Evolutionary conservation across 2,888 invertebrate genomes (phyloP).

Genomic region (Eristalis pertinax): DNA sequence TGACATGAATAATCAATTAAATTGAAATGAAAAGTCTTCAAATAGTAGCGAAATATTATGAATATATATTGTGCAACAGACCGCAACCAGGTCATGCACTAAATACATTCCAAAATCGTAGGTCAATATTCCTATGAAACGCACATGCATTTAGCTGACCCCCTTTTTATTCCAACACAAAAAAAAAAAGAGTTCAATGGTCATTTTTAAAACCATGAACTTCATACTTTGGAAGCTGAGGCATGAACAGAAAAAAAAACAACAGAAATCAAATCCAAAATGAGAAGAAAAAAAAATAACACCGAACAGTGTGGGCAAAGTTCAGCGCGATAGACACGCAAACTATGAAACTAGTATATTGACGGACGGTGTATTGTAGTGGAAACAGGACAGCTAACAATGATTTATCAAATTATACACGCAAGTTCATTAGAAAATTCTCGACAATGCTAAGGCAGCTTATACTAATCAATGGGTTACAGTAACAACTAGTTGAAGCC

Average conservation of each 20-base stretch:
- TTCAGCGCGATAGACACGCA: constrained; percentile 11
- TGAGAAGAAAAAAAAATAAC: background rate
- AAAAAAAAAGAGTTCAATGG: constrained; percentile 17
- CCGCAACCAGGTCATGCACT: constrained; percentile 3
- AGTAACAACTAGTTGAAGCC: background rate
- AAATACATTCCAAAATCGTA: constrained; percentile 5
- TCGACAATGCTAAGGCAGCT: constrained; percentile 5
- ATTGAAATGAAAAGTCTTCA: constrained; percentile 2
- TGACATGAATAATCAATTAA: constrained; percentile 15
- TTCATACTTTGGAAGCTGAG: constrained; percentile 24
- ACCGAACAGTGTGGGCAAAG: constrained; percentile 30
- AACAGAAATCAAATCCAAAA: background rate
- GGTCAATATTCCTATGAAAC: constrained; percentile 10
- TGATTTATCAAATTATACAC: constrained; percentile 1
- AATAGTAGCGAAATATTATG: background rate
- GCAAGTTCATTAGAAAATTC: constrained; percentile 38
- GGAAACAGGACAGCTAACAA: background rate
- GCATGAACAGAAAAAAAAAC: background rate
- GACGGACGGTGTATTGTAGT: background rate
- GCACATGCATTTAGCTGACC: background rate
- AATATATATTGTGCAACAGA: constrained; percentile 18
- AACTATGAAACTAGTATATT: background rate
- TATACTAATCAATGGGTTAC: background rate
- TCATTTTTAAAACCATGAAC: constrained; percentile 15
- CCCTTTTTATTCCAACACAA: background rate